phyloP scores from a whole-genome alignment of 2,888 invertebrate species.

The Campaea margaritaria region DNA sequence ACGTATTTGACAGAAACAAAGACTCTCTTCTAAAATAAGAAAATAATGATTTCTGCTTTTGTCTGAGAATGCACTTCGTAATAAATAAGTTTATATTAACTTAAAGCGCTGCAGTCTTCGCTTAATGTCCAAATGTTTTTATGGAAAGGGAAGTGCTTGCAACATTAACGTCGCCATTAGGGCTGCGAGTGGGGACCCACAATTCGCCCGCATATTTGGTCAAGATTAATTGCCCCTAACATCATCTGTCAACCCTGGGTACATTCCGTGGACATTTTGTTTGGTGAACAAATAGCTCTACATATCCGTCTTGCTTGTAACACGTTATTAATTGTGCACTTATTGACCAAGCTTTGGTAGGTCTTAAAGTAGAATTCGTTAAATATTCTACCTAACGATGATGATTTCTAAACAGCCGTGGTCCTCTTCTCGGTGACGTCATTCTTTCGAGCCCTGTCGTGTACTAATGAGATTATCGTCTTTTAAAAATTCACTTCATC shows the following conservation, averaged over 20 bases:
- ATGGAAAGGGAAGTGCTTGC: constrained; percentile 36
- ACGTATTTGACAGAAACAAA: constrained; percentile 14
- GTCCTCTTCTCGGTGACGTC: too few relatives aligned
- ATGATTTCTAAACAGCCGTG: too few relatives aligned
- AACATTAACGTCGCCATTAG: constrained; percentile 66
- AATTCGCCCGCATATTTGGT: constrained; percentile 80
- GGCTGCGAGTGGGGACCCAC: constrained; percentile 62
- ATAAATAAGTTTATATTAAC: not conserved
- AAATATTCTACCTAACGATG: not conserved
- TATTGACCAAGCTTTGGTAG: constrained; percentile 18
- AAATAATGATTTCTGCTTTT: too few relatives aligned
- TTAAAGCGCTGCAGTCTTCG: constrained; percentile 8
- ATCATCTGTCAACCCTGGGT: constrained; percentile 79
- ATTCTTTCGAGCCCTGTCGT: too few relatives aligned
- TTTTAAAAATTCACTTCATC: too few relatives aligned
- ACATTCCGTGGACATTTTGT: constrained; percentile 74
- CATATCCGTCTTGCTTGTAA: constrained; percentile 51
- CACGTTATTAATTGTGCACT: constrained; percentile 30
- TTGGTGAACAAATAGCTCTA: constrained; percentile 71
- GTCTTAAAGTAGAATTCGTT: too few relatives aligned
- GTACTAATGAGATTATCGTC: too few relatives aligned
- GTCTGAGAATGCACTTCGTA: not conserved
- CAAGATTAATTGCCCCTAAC: constrained; percentile 81
- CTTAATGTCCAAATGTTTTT: constrained; percentile 36
- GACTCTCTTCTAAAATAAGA: too few relatives aligned